phyloP scores from a whole-genome alignment of 2,113 vertebrate species.

The Chaetodon auriga region DNA sequence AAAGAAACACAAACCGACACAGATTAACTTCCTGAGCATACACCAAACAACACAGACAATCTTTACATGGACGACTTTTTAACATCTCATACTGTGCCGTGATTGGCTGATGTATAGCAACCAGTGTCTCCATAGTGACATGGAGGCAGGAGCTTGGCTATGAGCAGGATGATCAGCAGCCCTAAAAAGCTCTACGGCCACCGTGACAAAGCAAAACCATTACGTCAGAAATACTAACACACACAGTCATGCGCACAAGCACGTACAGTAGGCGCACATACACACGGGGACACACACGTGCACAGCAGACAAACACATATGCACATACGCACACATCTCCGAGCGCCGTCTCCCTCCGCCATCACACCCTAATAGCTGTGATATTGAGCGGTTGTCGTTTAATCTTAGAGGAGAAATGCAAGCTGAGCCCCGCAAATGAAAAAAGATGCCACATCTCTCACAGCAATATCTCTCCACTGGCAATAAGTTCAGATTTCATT shows the following conservation, averaged over 20 bases:
- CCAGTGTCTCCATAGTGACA: slow-evolving; percentile 79
- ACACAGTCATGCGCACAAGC: not conserved
- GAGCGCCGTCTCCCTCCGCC: slow-evolving; percentile 8
- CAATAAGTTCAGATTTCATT: slow-evolving; percentile 77
- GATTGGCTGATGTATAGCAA: slow-evolving; percentile 78
- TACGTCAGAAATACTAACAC: slow-evolving; percentile 19
- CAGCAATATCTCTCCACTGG: slow-evolving; percentile 64
- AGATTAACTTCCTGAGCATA: slow-evolving; percentile 1
- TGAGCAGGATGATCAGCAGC: slow-evolving; percentile 48
- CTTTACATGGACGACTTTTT: slow-evolving; percentile 49
- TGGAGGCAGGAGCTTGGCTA: slow-evolving; percentile 58
- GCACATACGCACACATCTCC: slow-evolving; percentile 3
- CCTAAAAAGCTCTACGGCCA: slow-evolving; percentile 51
- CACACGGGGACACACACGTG: not conserved
- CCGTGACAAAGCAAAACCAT: slow-evolving; percentile 41
- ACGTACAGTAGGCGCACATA: not conserved
- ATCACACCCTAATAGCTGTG: slow-evolving; percentile 65
- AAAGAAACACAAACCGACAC: not conserved
- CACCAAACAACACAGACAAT: slow-evolving; percentile 11
- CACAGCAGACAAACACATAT: slow-evolving; percentile 17
- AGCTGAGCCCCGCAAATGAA: slow-evolving; percentile 67
- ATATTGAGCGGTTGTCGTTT: slow-evolving; percentile 70
- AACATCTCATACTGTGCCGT: slow-evolving; percentile 29
- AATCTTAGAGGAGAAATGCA: slow-evolving; percentile 70
- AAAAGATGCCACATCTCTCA: slow-evolving; percentile 48